Evolutionary conservation across 1,140 invertebrate genomes (phyloP).

Genomic region (Lepidotrigona ventralis): DNA sequence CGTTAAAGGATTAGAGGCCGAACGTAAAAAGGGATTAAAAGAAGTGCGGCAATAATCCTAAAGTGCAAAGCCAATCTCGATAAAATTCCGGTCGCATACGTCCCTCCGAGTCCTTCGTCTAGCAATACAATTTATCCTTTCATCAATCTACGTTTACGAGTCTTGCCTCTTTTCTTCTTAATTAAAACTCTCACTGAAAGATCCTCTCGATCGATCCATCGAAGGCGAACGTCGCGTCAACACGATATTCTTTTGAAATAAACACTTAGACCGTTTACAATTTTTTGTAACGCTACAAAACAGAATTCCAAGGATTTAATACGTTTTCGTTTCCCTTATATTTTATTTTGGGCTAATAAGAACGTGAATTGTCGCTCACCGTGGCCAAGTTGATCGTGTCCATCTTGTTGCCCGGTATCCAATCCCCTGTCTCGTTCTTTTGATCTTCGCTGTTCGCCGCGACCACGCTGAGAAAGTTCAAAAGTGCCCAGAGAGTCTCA

Average conservation of each 20-base stretch:
- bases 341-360: background rate
- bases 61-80: background rate
- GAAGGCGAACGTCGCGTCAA: too few species aligned
- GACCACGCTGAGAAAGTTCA: constrained; percentile 90
- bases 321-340: too few species aligned
- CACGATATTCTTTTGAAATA: too few species aligned
- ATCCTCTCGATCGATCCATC: too few species aligned
- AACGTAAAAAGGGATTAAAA: background rate
- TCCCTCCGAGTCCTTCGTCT: background rate
- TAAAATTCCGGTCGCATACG: background rate
- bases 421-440: constrained; percentile 82
- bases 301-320: too few species aligned
- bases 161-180: background rate
- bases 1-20: background rate
- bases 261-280: too few species aligned
- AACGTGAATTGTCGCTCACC: constrained; percentile 58
- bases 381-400: constrained; percentile 94
- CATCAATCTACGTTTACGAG: background rate
- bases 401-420: constrained; percentile 94
- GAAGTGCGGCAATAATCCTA: background rate
- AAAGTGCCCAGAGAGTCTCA: constrained; percentile 91
- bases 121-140: background rate
- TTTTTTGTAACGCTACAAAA: too few species aligned
- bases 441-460: constrained; percentile 87
- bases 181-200: background rate